Percentiles rank a stretch among this genome's conserved stretches.
phyloP scores from a whole-genome alignment of 53 echinoderm and acorn worm species.

The Arbacia lixula region DNA sequence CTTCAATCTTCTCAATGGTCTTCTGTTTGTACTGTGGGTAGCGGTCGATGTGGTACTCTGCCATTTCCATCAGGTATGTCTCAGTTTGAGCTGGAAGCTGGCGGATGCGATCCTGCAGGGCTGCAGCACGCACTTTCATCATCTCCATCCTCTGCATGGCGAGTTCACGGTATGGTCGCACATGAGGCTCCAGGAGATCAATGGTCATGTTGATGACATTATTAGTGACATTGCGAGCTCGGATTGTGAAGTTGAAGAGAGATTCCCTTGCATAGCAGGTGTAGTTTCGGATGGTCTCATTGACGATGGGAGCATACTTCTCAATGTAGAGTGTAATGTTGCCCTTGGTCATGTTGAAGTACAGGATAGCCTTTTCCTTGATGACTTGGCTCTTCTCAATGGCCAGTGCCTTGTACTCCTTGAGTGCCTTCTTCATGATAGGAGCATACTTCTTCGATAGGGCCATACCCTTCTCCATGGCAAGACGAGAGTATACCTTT shows the following conservation, averaged over 20 bases:
- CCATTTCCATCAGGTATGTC: slow-evolving; percentile 27
- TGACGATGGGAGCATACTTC: slow-evolving; percentile 44
- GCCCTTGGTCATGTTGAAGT: slow-evolving; percentile 41
- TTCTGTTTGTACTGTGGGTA: slow-evolving; percentile 48
- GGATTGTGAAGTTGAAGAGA: slow-evolving; percentile 12
- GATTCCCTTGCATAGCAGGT: slow-evolving; percentile 2
- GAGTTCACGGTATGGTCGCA: slow-evolving; percentile 28
- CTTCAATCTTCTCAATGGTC: slow-evolving; percentile 44
- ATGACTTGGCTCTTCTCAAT: slow-evolving; percentile 18
- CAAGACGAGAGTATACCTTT: slow-evolving; percentile 42
- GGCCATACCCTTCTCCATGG: slow-evolving; percentile 7
- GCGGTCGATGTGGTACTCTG: slow-evolving; percentile 51
- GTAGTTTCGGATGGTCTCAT: slow-evolving; percentile 47
- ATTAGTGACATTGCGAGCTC: slow-evolving; percentile 40
- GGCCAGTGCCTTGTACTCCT: slow-evolving; percentile 35
- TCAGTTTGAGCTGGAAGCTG: slow-evolving; percentile 34
- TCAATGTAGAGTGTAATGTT: slow-evolving; percentile 19
- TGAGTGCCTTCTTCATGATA: slow-evolving; percentile 5
- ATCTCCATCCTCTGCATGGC: slow-evolving; percentile 18
- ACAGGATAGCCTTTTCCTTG: slow-evolving; percentile 15
- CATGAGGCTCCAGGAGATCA: slow-evolving; percentile 40
- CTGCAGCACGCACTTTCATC: slow-evolving; percentile 18
- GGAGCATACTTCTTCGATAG: slow-evolving; percentile 39
- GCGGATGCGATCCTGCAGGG: slow-evolving; percentile 14
- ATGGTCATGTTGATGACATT: slow-evolving; percentile 59